Evolutionary conservation across 2,888 invertebrate genomes (phyloP).

Genomic region (Caenorhabditis wallacei): DNA sequence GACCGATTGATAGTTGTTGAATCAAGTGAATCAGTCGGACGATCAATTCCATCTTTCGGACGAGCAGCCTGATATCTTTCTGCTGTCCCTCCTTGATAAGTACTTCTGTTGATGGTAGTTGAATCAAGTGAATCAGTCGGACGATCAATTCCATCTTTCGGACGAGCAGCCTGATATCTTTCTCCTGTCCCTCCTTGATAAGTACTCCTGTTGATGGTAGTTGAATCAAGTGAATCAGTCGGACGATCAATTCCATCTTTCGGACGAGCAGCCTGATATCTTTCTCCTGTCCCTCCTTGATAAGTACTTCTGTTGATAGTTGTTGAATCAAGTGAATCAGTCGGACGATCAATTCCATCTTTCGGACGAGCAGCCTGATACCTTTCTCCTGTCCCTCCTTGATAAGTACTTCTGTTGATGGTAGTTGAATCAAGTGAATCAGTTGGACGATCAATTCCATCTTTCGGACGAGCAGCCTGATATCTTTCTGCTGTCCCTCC

Average conservation of each 20-base stretch:
- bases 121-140: constrained; percentile 13
- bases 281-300: constrained; percentile 34
- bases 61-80: constrained; percentile 22
- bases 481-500: constrained; percentile 34
- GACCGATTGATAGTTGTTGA: constrained; percentile 24
- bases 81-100: constrained; percentile 29
- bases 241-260: constrained; percentile 22
- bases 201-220: constrained; percentile 21
- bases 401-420: constrained; percentile 38
- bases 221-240: constrained; percentile 10
- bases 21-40: constrained; percentile 11
- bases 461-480: constrained; percentile 25
- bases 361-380: constrained; percentile 27
- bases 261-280: constrained; percentile 21
- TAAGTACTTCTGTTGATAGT: constrained; percentile 37
- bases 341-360: constrained; percentile 27
- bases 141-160: constrained; percentile 25
- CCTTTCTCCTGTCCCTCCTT: constrained; percentile 38
- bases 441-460: constrained; percentile 23
- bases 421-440: constrained; percentile 30
- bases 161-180: constrained; percentile 16
- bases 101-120: constrained; percentile 24
- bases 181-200: constrained; percentile 34
- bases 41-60: constrained; percentile 26
- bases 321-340: constrained; percentile 21